Conservation (phyloP, 2,888 invertebrate genomes). For the Tipula unca region DNA sequence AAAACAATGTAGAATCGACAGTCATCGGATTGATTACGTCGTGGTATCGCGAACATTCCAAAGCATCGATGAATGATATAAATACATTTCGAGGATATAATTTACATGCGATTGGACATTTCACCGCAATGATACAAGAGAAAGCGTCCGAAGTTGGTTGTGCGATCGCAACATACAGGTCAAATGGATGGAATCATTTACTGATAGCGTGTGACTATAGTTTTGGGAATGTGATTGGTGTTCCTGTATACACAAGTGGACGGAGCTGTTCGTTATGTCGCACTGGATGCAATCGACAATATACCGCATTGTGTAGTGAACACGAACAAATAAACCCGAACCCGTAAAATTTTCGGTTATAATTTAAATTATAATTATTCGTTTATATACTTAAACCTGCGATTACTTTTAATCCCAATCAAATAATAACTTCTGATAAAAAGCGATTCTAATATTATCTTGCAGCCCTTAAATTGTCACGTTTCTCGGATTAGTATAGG, state of each 20-base stretch:
- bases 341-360: too few species aligned
- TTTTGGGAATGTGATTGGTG: conserved; percentile 4
- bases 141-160: not conserved
- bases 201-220: conserved; percentile 21
- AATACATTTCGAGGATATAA: not conserved
- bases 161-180: not conserved
- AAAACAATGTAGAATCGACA: not conserved
- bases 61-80: not conserved
- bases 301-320: too few species aligned
- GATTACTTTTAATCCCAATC: too few species aligned
- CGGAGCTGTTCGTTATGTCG: conserved; percentile 21
- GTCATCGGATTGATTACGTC: not conserved
- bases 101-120: not conserved
- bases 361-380: too few species aligned
- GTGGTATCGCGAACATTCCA: not conserved
- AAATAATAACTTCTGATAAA: too few species aligned
- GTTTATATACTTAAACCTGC: too few species aligned
- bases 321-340: too few species aligned
- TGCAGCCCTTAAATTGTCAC: too few species aligned
- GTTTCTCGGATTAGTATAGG: too few species aligned
- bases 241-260: conserved; percentile 22
- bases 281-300: too few species aligned
- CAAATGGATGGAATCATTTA: too few species aligned
- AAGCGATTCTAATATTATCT: too few species aligned
- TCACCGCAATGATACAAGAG: not conserved